Base-by-base conservation (phyloP, 2,113 vertebrate species). In the Thalassarche chlororhynchos region DNA sequence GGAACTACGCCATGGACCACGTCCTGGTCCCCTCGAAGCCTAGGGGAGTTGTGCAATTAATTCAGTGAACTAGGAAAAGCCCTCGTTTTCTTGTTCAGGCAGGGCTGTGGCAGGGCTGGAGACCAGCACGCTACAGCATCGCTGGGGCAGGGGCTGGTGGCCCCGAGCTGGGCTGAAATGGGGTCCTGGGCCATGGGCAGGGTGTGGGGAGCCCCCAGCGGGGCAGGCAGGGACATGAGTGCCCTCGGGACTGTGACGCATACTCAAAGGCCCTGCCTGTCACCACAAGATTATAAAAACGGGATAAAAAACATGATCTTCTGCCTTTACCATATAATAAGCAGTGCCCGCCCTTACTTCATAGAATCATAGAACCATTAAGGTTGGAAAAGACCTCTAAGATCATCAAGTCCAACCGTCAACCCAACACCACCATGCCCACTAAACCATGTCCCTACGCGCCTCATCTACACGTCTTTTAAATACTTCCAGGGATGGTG, bases 231-330 rank as follows among this genome's bases (percentile, higher is more conserved):
- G 60, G 69, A 70, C 46, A 28, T 1, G 24, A 58, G 34, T 11
- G 46, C 15, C 19, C 51, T 62, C 0, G 0, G 46, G 44, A 51
- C n/a, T 20, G 11, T 25, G 34, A 49, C 11, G 3, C 14, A 4
- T 34, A 38, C 34, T 32, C 14, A 0, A 44, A 76, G 40, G 32
- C n/a, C 40, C 34, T 61, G 32, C 29, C 16, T 52, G 44, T 47
- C 71, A 79, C 47, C 32, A 47, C 11, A 52, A 51, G 31, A 31
- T 31, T 40, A 44, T 9, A 58, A 84, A 86, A 87, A 58, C 1
- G 5, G 19, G 25, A 38, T 23, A n/a, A 32, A 85, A 84, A 79
- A 32, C 29, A 49, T 26, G 7, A 49, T 24, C n/a, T 49, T 62
- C 60, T 80, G 26, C 44, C 74, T 88, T 90, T 34, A 40, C 31